phyloP scores from a whole-genome alignment of 2,797 vertebrate genomes.

The Petrocephalus sullivani region DNA sequence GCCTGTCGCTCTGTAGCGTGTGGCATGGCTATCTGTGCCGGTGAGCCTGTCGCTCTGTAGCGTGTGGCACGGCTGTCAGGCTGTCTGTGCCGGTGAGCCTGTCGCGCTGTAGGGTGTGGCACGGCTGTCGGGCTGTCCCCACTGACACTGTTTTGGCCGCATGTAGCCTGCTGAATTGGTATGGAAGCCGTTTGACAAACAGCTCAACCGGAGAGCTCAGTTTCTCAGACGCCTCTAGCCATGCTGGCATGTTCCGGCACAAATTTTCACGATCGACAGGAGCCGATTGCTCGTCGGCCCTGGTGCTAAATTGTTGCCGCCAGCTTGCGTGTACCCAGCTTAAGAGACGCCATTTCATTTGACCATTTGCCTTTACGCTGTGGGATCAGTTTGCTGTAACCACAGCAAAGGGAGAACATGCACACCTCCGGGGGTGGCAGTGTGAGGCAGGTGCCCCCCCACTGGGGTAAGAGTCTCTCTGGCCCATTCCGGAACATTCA shows the following conservation, averaged over 20 bases:
- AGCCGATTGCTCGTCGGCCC: not conserved
- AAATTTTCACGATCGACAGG: not conserved
- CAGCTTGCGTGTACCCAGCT: not conserved
- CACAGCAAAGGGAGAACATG: not conserved
- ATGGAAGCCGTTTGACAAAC: not conserved
- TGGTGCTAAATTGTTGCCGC: not conserved
- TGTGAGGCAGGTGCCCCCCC: not conserved
- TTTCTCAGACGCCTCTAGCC: not conserved
- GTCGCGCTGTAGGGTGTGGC: not conserved
- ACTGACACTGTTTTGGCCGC: not conserved
- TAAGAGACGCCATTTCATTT: not conserved
- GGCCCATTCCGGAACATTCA: not conserved
- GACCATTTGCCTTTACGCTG: not conserved
- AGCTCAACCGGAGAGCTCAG: too few species aligned
- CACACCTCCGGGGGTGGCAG: not conserved
- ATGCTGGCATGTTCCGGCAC: not conserved
- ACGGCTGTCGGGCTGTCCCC: not conserved
- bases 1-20: not conserved
- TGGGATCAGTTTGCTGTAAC: not conserved
- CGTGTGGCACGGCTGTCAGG: not conserved
- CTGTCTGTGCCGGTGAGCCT: not conserved
- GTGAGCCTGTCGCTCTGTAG: too few species aligned
- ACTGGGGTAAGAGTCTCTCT: not conserved
- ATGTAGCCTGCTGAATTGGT: not conserved
- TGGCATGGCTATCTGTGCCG: not conserved